Evolutionary conservation across 2,113 vertebrate species (phyloP), one percentile per base, ranked within the genome.

Genomic region (Antigone vipio): DNA sequence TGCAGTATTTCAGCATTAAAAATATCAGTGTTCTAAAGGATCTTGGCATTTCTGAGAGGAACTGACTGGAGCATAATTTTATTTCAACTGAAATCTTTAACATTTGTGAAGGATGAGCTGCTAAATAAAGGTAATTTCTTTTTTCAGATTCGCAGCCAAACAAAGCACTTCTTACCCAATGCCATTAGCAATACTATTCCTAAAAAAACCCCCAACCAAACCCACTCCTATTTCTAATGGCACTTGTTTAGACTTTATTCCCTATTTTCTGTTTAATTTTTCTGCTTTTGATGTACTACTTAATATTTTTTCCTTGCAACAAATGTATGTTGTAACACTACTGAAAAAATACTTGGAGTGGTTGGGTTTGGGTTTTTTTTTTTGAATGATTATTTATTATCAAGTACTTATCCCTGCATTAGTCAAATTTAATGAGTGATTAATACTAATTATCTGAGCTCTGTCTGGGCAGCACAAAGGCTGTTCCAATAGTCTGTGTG

Each of bases 1-100:
- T 94, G 92, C 73, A 93, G 56, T 91, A 75, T 96, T 87, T 94
- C 86, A 92, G 76, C 76, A 85, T 93, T 82, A 66, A 95, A 93
- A 92, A 69, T 72, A 45, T 73, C 40, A 40, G 13, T 79, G 27
- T 89, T 89, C 52, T 87, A 69, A 87, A 89, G 45, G 47, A 71
- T 68, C 34, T 69, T 91, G 86, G 80, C 40, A 23, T 91, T 93
- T 89, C 49, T 76, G n/a, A 92, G 53, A 53, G 82, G 60, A 88
- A 64, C 40, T 80, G 49, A 78, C 49, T 21, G 44, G 47, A 87
- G 40, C 59, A 80, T 79, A 88, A 67, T 85, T 96, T 85, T 60
- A 59, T 67, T 95, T 77, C 83, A 84, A 15, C 68, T 92, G 52
- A 83, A 88, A 52, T 80, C 63, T 68, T 49, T 81, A 44, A 62